A percentile compares a stretch with the other conserved stretches of the same genome.
These are phyloP conservation scores for Ichneumon xanthorius DNA, from an alignment of 2,888 invertebrate species.

Conservation along the genomic window DNA sequence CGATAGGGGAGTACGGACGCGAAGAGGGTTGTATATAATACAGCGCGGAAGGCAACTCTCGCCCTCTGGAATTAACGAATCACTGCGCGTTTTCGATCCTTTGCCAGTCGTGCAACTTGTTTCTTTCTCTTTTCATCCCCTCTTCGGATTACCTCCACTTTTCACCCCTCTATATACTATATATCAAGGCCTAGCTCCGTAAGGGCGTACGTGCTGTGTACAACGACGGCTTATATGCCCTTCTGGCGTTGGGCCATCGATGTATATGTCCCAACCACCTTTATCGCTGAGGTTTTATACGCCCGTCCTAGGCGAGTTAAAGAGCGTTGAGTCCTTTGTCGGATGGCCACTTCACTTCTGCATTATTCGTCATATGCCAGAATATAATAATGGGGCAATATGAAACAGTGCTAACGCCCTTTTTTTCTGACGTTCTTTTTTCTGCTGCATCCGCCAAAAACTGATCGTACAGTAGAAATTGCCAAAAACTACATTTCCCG, in stretches of 20 bases:
- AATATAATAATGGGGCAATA: not conserved
- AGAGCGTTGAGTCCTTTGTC: constrained; percentile 48
- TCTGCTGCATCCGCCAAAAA: not conserved
- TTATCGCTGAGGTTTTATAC: constrained; percentile 47
- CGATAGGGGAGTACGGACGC: constrained; percentile 70
- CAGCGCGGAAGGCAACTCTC: constrained; percentile 50
- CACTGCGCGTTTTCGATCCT: constrained; percentile 71
- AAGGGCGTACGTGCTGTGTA: not conserved
- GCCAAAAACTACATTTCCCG: not conserved
- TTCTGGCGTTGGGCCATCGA: not conserved
- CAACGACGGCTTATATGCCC: not conserved
- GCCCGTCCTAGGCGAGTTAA: constrained; percentile 30
- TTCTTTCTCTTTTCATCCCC: constrained; percentile 67
- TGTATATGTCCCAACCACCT: constrained; percentile 8
- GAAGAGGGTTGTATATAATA: constrained; percentile 42
- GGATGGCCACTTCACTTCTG: constrained; percentile 30
- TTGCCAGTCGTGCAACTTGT: constrained; percentile 71
- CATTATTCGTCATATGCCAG: constrained; percentile 1
- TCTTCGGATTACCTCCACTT: constrained; percentile 35
- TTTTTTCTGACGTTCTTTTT: not conserved
- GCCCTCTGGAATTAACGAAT: constrained; percentile 77
- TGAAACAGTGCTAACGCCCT: not conserved
- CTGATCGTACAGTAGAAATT: not conserved
- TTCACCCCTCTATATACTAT: not conserved
- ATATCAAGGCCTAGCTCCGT: not conserved